Conservation (phyloP, 2,888 invertebrate genomes). For the Masnerella sp. region DNA sequence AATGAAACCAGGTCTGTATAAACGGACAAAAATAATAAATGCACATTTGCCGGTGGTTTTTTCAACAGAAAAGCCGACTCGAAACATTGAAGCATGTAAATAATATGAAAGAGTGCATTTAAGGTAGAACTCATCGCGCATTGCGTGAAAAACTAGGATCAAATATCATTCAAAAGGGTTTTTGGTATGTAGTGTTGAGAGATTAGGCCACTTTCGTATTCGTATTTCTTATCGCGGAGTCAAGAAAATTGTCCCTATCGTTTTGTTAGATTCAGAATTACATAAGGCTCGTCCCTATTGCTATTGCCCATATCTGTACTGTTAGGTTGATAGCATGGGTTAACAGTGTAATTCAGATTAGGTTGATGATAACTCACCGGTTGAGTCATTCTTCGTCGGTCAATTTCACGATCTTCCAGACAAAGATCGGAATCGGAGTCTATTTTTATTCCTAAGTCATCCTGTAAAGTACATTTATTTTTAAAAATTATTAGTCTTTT, state of each 20-base stretch:
- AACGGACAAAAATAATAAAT: background rate
- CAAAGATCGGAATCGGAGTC: constrained; percentile 96
- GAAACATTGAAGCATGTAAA: constrained; percentile 46
- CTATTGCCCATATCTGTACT: constrained; percentile 71
- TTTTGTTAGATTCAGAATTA: constrained; percentile 75
- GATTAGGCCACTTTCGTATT: constrained; percentile 56
- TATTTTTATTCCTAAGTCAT: constrained; percentile 82
- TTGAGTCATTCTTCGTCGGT: constrained; percentile 73
- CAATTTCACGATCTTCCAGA: constrained; percentile 83
- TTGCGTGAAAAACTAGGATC: constrained; percentile 45
- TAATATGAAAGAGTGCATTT: constrained; percentile 43
- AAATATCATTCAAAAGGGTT: constrained; percentile 28
- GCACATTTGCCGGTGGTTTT: background rate
- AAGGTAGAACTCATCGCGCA: constrained; percentile 36
- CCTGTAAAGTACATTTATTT: too few relatives aligned
- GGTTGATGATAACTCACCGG: constrained; percentile 78
- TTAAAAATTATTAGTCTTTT: too few relatives aligned
- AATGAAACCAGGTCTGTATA: background rate
- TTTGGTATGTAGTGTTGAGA: constrained; percentile 48
- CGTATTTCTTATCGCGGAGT: constrained; percentile 27
- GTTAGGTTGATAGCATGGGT: constrained; percentile 77
- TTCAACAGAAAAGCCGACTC: constrained; percentile 1
- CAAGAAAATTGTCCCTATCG: constrained; percentile 67
- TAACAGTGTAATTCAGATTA: constrained; percentile 76
- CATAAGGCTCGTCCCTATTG: constrained; percentile 75